phyloP scores from a whole-genome alignment of 2,113 vertebrate genomes.

The Gymnogyps californianus region DNA sequence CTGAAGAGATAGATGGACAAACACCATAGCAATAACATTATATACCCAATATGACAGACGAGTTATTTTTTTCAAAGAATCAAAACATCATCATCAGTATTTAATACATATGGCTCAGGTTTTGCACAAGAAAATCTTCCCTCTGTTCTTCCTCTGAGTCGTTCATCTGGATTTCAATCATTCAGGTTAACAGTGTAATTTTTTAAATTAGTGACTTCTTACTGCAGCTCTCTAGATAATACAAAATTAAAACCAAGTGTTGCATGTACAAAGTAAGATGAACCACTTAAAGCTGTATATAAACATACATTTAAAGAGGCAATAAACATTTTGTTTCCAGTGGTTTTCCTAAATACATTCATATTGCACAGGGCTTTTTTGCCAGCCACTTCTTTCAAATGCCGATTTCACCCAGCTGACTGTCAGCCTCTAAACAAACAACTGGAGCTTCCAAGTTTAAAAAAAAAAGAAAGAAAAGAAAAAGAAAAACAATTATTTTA shows the following conservation, averaged over 20 bases:
- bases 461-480: not conserved
- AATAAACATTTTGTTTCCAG: constrained; percentile 48
- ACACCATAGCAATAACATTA: not conserved
- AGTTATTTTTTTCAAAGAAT: not conserved
- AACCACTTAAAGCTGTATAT: constrained; percentile 34
- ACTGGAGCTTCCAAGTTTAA: not conserved
- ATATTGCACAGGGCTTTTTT: constrained; percentile 27
- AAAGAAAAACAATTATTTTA: not conserved
- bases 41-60: not conserved
- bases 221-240: constrained; percentile 10
- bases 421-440: not conserved
- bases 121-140: not conserved
- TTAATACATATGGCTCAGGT: not conserved
- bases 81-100: not conserved
- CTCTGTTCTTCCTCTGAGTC: not conserved
- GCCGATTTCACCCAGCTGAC: constrained; percentile 16
- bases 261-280: not conserved
- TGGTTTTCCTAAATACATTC: constrained; percentile 50
- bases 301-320: not conserved
- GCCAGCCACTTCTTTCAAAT: constrained; percentile 8
- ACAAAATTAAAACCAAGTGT: constrained; percentile 38
- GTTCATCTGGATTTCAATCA: constrained; percentile 18
- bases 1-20: not conserved
- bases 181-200: constrained; percentile 7
- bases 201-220: constrained; percentile 10